A percentile compares a stretch with the other conserved stretches of the same genome.
Conservation (phyloP, 2,888 invertebrate species). For the Chrysomela aeneicollis region DNA sequence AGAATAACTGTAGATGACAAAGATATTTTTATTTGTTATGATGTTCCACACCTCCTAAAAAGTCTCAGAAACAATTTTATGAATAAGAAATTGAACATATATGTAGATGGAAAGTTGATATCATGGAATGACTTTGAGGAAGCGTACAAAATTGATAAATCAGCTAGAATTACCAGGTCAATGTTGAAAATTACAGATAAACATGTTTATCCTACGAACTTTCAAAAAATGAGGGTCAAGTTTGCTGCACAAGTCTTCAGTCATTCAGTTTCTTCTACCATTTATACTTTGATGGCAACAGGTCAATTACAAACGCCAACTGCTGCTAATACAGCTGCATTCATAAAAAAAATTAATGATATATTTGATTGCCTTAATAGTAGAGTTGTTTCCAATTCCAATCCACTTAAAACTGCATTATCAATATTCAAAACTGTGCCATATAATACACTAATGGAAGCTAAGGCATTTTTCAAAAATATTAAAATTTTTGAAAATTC, state of each 20-base stretch:
- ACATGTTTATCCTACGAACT: too few species aligned
- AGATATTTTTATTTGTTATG: conserved; percentile 7
- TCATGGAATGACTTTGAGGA: background rate
- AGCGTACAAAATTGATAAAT: conserved; percentile 6
- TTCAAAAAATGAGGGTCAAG: too few species aligned
- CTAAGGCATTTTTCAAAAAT: too few species aligned
- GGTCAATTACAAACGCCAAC: background rate
- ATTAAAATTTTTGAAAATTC: too few species aligned
- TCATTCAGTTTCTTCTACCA: background rate
- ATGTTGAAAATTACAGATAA: conserved; percentile 4
- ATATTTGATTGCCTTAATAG: conserved; percentile 6
- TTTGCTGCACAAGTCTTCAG: conserved; percentile 16
- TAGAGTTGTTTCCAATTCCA: background rate
- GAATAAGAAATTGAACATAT: background rate
- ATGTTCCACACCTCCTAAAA: conserved; percentile 17
- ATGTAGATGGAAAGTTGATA: background rate
- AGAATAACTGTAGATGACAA: background rate
- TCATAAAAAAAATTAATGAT: background rate
- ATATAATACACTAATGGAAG: too few species aligned
- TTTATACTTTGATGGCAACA: background rate
- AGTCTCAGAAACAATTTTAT: conserved; percentile 4
- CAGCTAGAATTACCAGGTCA: background rate
- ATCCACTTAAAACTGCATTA: too few species aligned
- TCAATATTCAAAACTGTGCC: too few species aligned
- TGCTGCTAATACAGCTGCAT: background rate